Conservation (phyloP, 2,113 vertebrate species). For the Gambusia affinis region DNA sequence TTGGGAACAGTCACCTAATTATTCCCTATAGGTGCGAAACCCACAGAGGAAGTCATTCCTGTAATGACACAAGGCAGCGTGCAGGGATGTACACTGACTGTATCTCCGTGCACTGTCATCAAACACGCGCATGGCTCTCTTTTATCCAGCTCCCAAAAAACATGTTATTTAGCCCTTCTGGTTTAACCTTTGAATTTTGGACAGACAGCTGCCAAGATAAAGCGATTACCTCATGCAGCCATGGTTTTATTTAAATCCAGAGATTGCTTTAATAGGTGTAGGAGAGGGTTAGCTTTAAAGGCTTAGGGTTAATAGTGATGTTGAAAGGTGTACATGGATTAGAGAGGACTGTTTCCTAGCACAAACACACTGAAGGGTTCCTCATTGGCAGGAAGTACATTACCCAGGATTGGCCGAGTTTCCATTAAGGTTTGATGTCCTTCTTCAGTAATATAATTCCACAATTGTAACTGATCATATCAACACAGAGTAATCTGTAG, state of each 20-base stretch:
- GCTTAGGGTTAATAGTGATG: conserved; percentile 64
- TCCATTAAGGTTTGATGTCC: conserved; percentile 57
- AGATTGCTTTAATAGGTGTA: conserved; percentile 71
- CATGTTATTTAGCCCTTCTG: conserved; percentile 19
- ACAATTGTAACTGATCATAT: conserved; percentile 53
- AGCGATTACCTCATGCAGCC: conserved; percentile 53
- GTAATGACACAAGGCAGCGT: not conserved
- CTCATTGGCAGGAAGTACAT: conserved; percentile 54
- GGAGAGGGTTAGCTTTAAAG: conserved; percentile 61
- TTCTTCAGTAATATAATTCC: conserved; percentile 49
- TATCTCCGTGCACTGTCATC: not conserved
- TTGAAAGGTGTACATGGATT: conserved; percentile 59
- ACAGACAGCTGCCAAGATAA: conserved; percentile 56
- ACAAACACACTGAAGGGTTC: conserved; percentile 50
- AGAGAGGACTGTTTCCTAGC: conserved; percentile 36
- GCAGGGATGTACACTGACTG: not conserved
- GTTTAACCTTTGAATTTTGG: conserved; percentile 34
- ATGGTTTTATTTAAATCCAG: conserved; percentile 58
- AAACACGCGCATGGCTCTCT: not conserved
- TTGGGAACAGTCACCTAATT: conserved; percentile 25
- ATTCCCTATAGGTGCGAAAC: conserved; percentile 6
- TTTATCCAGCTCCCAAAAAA: conserved; percentile 5
- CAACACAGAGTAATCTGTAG: conserved; percentile 16
- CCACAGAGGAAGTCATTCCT: not conserved
- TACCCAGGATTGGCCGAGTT: conserved; percentile 63